Base-by-base conservation (phyloP, 2,888 invertebrate species). In the Drosophila kambysellisi region DNA sequence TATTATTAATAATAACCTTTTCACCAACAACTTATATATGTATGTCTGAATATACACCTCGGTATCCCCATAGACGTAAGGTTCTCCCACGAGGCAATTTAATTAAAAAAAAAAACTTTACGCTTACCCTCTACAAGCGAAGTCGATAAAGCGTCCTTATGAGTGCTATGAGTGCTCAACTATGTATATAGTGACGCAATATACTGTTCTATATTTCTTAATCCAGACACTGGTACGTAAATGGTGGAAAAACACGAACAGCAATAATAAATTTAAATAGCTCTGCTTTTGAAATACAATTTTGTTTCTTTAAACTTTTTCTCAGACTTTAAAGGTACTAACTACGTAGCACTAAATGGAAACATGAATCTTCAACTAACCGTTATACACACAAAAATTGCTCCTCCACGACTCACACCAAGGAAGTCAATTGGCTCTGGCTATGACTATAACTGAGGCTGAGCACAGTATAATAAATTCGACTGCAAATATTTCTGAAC, bases 351-450 rank as follows among this genome's bases (percentile, higher is more conserved):
- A 73, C 62, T 48, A 29, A 46, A 61, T 35, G n/a, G 35, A 51
- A 35, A 50, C 39, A 76, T 30, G 59, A 71, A 54, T 79, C 54
- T 68, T 79, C 51, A 76, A 85, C 89, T 80, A 80, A 85, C 85
- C 89, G 85, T 88, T 80, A 80, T 80, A 80, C 87, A 85, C 88
- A 84, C 85, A 88, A 80, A 88, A 82, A 85, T 79, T 72, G 64
- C 63, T 80, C 48, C 64, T 68, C 58, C 54, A 66, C 58, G 62
- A 70, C 74, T 61, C 71, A 74, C 64, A 87, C 76, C 53, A 71
- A 56, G 51, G 4, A 69, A 68, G 61, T 65, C 66, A 64, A 79
- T 64, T 74, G 67, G 61, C 68, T 76, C 41, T 37, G 71, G 51
- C 56, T 69, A 48, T 60, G 59, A 76, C 60, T 71, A 56, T 59